These are phyloP conservation scores for Tringa solitaria DNA, from an alignment of 2,113 vertebrate species.

Conservation along the genomic window DNA sequence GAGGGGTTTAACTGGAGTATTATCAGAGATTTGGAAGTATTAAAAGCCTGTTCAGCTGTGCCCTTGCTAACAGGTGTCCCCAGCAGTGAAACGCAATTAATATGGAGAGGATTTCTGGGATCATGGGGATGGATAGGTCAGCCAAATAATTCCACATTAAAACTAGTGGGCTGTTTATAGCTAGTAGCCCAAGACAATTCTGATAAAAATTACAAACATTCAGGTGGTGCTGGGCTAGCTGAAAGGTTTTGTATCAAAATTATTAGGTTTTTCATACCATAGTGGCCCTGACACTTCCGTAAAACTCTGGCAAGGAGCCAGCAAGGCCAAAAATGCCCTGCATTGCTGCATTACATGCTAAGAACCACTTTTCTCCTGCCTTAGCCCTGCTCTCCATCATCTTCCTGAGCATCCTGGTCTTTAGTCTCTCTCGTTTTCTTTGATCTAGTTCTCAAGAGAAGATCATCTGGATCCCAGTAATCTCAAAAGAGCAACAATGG, in stretches of 20 bases:
- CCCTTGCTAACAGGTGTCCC: constrained; percentile 55
- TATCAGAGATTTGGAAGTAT: constrained; percentile 26
- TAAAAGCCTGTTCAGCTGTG: constrained; percentile 17
- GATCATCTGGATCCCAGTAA: constrained; percentile 65
- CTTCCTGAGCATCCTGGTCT: constrained; percentile 16
- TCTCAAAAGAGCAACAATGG: constrained; percentile 67
- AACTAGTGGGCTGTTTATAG: neutral
- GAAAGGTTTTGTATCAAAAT: constrained; percentile 15
- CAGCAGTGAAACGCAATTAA: constrained; percentile 39
- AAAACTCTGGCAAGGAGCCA: constrained; percentile 24
- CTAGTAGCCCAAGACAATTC: neutral
- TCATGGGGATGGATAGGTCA: constrained; percentile 16
- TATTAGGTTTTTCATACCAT: constrained; percentile 5
- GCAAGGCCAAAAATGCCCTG: neutral
- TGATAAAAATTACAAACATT: neutral
- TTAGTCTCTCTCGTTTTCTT: constrained; percentile 44
- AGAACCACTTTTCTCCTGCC: neutral
- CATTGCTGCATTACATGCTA: neutral
- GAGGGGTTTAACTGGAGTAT: constrained; percentile 10
- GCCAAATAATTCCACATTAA: constrained; percentile 32
- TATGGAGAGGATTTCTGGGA: constrained; percentile 44
- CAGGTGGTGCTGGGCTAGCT: neutral
- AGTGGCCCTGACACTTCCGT: neutral
- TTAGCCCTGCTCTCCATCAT: neutral
- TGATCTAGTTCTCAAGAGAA: constrained; percentile 52